phyloP scores from a whole-genome alignment of 2,113 vertebrate genomes.

The Rhinichthys klamathensis region DNA sequence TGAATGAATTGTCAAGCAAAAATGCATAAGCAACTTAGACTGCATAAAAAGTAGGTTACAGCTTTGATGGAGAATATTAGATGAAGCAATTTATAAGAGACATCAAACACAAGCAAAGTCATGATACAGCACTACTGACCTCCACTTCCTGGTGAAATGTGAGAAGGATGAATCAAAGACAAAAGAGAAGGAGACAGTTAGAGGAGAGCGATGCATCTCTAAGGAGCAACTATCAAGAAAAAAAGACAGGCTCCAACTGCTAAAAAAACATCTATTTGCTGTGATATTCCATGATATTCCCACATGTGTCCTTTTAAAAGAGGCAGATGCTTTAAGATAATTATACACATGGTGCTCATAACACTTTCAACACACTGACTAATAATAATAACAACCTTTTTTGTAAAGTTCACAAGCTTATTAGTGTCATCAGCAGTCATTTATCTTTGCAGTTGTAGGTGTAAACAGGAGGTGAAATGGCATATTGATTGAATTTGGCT shows the following conservation, averaged over 20 bases:
- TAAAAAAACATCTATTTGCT: conserved; percentile 36
- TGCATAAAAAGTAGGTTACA: conserved; percentile 37
- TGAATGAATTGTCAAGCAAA: background rate
- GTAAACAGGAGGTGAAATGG: conserved; percentile 21
- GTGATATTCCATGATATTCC: conserved; percentile 29
- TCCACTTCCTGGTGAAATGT: conserved; percentile 81
- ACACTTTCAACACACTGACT: background rate
- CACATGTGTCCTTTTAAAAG: conserved; percentile 21
- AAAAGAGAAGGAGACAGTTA: conserved; percentile 60
- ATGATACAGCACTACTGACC: conserved; percentile 74
- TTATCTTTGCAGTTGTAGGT: conserved; percentile 22
- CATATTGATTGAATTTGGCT: conserved; percentile 28
- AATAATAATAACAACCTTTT: conserved; percentile 28
- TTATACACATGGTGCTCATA: conserved; percentile 41
- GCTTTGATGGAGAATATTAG: conserved; percentile 28
- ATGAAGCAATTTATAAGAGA: conserved; percentile 46
- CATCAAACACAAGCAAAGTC: conserved; percentile 53
- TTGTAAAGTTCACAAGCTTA: conserved; percentile 29
- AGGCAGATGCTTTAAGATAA: conserved; percentile 41
- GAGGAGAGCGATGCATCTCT: conserved; percentile 52
- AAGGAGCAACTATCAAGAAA: conserved; percentile 43
- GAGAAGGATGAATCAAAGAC: conserved; percentile 60
- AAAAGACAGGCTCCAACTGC: conserved; percentile 34
- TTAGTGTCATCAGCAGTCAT: conserved; percentile 27
- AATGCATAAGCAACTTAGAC: background rate